Base-by-base conservation (phyloP, 23 tunicate genomes). In the Botrylloides violaceus region DNA sequence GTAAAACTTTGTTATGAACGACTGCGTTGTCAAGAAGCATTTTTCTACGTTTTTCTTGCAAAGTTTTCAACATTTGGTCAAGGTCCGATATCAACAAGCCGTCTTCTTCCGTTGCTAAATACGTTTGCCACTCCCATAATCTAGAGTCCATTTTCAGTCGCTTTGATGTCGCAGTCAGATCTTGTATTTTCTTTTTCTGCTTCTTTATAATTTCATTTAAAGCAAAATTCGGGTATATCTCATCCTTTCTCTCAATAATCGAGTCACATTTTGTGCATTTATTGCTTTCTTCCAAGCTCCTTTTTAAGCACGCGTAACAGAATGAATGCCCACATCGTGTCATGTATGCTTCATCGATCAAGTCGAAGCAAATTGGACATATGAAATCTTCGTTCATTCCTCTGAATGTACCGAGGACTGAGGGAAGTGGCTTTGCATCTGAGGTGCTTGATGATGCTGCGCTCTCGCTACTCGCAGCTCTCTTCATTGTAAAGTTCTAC, bases 251-350 rank as follows among this genome's bases (percentile, higher is more conserved):
- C 29, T 68, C 34, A 3, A 90, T 50, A 20, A 75, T 29, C 30
- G 75, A 48, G 49, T 79, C 79, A 49, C 97, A 90, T 75, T 83
- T 83, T 25, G 76, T 79, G 70, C 97, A 90, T 65, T 90, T 90
- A 27, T 90, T 78, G 21, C 72, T 79, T 19, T 48, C 48, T 62
- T 83, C 82, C 18, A 83, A 66, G 49, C 89, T 83, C 32, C 77
- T 64, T 27, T 76, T 76, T 29, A 84, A 53, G 49, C 98, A 84
- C 21, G 29, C 38, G 31, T 77, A 70, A 59, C 98, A 93, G 66
- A 86, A 93, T n/a, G 98, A 85, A 63, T 93, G 98, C 4, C 98
- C 98, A 49, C 98, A 93, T 59, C 81, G 94, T 49, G 98, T 85
- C 94, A 93, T 81, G 64, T 93, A 81, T 26, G 98, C 85, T 38